Evolutionary conservation across 2,113 vertebrate species (phyloP), one percentile per base, ranked within the genome.

Genomic region (Scytalopus superciliaris): DNA sequence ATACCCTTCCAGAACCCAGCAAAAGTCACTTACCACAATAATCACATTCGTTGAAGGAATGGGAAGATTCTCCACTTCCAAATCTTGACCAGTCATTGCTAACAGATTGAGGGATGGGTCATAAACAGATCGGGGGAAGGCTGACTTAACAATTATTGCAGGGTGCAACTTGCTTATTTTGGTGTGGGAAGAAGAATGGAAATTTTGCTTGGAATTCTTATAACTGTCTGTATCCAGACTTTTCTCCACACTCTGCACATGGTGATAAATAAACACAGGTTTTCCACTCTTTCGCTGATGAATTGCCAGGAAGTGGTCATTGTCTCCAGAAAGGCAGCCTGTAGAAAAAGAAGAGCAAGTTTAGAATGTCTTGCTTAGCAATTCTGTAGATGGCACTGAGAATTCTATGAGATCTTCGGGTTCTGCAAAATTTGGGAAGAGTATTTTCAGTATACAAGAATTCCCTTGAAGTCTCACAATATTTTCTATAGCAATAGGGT

Each of bases 1-100:
- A 0, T 14, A n/a, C 25, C 4, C 25, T 16, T 83, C 22, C 12
- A 89, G 68, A 79, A 89, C 13, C 25, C 40, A 87, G 67, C 31
- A 84, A 53, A 50, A 62, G 42, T 8, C 59, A 98, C 98, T 98
- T 96, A 98, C 98, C 98, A 98, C 98, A 87, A 98, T 93, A 74
- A 98, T 98, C 33, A 98, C 94, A 84, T 97, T 98, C 0, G 94
- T 93, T 93, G 97, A 90, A 74, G 98, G 98, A 89, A 98, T 50
- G 14, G 98, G 97, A 74, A 98, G 98, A 42, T 98, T 98, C 97
- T 98, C 98, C 64, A 98, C 97, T 96, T 98, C 97, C 80, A 97
- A 79, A 83, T 98, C 98, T 93, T 98, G 95, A 87, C 97, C 98
- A 67, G 96, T 94, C 90, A 97, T 76, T 35, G 98, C 98, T 94